These are phyloP conservation scores for Pachyuromys duprasi DNA, from an alignment of 2,797 vertebrate genomes.

Conservation along the genomic window DNA sequence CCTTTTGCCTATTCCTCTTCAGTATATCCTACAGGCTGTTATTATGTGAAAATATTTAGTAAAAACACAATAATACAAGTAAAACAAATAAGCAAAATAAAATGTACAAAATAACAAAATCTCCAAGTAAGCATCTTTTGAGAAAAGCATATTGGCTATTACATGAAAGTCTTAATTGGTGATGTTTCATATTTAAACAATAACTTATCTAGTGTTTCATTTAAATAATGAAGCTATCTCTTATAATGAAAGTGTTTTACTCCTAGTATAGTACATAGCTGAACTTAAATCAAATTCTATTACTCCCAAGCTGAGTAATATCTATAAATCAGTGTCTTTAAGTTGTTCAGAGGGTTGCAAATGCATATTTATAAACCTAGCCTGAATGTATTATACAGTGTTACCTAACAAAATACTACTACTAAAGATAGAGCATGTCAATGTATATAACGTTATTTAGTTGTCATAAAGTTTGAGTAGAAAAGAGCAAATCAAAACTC, in stretches of 20 bases:
- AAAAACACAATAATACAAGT: neutral
- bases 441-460: slow-evolving; percentile 20
- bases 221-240: neutral
- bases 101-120: neutral
- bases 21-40: neutral
- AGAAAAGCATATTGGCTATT: neutral
- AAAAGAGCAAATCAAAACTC: neutral
- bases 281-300: neutral
- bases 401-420: neutral
- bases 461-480: slow-evolving; percentile 24
- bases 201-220: neutral
- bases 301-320: neutral
- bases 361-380: neutral
- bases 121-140: neutral
- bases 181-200: neutral
- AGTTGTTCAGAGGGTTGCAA: neutral
- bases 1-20: neutral
- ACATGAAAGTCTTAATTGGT: neutral
- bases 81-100: too few relatives aligned
- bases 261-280: neutral
- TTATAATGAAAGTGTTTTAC: neutral
- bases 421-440: neutral
- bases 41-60: neutral
- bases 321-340: neutral
- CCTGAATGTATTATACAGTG: neutral